These are phyloP conservation scores for Oncorhynchus mykiss DNA, from an alignment of 2,113 vertebrate genomes.

Conservation along the genomic window DNA sequence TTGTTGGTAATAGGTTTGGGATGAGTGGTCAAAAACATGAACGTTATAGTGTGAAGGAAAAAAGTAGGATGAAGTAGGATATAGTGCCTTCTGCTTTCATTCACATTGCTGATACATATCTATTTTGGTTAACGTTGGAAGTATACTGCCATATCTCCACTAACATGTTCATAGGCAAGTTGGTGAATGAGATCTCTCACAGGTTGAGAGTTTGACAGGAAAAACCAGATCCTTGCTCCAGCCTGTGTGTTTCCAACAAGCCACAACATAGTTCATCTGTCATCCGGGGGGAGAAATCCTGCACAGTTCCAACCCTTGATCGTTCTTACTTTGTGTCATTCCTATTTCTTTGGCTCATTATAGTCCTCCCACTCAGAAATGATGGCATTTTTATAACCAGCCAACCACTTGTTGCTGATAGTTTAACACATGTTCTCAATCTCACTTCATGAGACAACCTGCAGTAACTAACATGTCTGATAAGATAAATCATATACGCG, in stretches of 20 bases:
- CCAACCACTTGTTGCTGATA: no score
- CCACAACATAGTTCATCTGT: constrained; percentile 43
- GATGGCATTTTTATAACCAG: no score
- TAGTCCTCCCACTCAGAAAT: no score
- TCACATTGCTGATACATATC: constrained; percentile 16
- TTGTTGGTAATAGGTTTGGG: constrained; percentile 17
- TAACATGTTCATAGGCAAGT: not conserved
- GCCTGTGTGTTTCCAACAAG: constrained; percentile 47
- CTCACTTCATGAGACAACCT: no score
- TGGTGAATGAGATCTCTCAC: constrained; percentile 2
- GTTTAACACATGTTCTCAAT: no score
- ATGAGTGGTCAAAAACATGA: not conserved
- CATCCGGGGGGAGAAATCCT: constrained; percentile 40
- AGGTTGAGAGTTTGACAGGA: constrained; percentile 63
- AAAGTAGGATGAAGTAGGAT: no score
- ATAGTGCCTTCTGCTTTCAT: not conserved
- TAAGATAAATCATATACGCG: no score
- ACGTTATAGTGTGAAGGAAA: not conserved
- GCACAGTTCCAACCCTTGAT: constrained; percentile 14
- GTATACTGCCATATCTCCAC: not conserved
- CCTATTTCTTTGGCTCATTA: no score
- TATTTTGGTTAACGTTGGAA: not conserved
- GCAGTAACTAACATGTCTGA: no score
- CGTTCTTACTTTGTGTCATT: not conserved
- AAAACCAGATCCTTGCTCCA: constrained; percentile 67